Evolutionary conservation across 2,888 invertebrate genomes (phyloP).

Genomic region (Ephialtes manifestator): DNA sequence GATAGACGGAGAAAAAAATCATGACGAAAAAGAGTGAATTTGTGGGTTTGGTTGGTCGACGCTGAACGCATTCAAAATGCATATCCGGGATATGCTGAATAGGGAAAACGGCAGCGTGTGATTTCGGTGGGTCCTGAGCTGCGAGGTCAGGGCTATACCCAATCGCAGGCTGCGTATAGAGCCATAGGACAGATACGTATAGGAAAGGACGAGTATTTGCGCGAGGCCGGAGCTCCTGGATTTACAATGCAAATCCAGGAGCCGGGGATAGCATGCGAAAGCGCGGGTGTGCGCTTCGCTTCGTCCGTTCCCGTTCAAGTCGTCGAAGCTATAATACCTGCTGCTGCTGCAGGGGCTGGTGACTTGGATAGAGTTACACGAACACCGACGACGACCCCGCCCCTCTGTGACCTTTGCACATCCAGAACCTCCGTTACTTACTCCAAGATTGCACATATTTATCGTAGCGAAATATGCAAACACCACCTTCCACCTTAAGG

Average conservation of each 20-base stretch:
- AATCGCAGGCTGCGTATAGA: constrained; percentile 56
- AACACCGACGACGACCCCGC: constrained; percentile 46
- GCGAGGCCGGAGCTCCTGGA: constrained; percentile 68
- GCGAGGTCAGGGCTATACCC: constrained; percentile 72
- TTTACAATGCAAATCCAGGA: constrained; percentile 78
- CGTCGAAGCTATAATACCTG: not conserved
- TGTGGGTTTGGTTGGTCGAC: constrained; percentile 28
- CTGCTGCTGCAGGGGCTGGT: not conserved
- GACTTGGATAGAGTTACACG: constrained; percentile 20
- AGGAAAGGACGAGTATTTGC: constrained; percentile 71
- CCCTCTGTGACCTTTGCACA: constrained; percentile 56
- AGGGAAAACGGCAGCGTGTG: constrained; percentile 66
- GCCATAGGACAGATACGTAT: constrained; percentile 65
- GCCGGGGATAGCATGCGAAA: constrained; percentile 50
- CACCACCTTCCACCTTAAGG: not conserved
- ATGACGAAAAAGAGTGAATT: not conserved
- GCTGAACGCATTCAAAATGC: constrained; percentile 70
- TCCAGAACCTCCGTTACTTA: constrained; percentile 62
- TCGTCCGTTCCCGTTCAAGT: constrained; percentile 16
- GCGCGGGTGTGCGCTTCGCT: constrained; percentile 22
- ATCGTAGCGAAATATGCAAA: not conserved
- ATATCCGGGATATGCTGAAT: constrained; percentile 75
- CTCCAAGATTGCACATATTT: constrained; percentile 32
- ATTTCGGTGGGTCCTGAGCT: constrained; percentile 68
- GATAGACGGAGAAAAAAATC: not conserved